Evolutionary conservation across 2,888 invertebrate species (phyloP), one percentile per base, ranked within the genome.

Genomic region (Cataglyphis rosenhaueri): DNA sequence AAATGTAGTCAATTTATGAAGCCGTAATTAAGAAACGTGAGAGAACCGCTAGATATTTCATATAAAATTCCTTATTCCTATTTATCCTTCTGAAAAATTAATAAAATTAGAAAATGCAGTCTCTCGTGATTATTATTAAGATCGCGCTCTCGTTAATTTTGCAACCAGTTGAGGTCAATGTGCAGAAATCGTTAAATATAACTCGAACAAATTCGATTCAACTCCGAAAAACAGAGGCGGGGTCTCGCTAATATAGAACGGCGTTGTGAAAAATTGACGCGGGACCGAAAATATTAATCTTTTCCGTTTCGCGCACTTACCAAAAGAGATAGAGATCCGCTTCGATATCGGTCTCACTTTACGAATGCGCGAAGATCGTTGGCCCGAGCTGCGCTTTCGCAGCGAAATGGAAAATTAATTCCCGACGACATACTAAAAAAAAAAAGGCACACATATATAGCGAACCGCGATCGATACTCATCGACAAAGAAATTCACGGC

Each of bases 401-500:
- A 18, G 57, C 21, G 35, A 79, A 55, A 66, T 66, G 38, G 66
- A 79, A 70, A 79, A 79, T n/a, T 70, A 79, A 79, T 79, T 79
- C 78, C 44, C 32, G 59, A 44, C 71, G 71, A 78, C 57, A 79
- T 59, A 70, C 71, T 79, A 79, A 70, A 78, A 70, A 70, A 70
- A n/a, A 52, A 48, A 48, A 18, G 48, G n/a, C n/a, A 59, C 44
- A 59, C 35, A 70, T 59, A 70, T 79, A 59, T 35, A 44, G 35
- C 59, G 44, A 35, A 52, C 59, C 44, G 55, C 71, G 71, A 70
- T 79, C 78, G 78, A 79, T 79, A 79, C 78, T 4, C 71, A 79
- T 70, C 71, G 78, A 79, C 57, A 70, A 79, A 79, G 78, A 79
- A 79, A 79, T 79, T 79, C 29, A 44, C 70, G 68, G 57, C 70